Percentiles rank a stretch among this genome's conserved stretches.
phyloP scores from a whole-genome alignment of 2,888 invertebrate genomes.

The Trachelus iudaicus region DNA sequence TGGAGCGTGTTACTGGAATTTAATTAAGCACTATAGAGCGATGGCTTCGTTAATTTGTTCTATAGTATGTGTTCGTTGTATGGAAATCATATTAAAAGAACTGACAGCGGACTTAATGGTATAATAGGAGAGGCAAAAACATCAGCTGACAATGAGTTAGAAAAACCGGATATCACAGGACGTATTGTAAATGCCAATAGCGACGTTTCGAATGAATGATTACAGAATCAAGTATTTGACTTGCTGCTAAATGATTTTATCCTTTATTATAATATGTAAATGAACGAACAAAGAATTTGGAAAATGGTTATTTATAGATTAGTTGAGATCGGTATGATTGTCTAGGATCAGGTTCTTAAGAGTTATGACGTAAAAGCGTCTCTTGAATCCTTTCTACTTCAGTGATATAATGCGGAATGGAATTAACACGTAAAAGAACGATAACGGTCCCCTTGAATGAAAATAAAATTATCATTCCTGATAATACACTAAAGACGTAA shows the following conservation, averaged over 20 bases:
- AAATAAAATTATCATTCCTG: not conserved
- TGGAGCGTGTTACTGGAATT: not conserved
- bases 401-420: not conserved
- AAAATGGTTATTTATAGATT: not conserved
- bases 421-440: not conserved
- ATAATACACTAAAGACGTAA: not conserved
- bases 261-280: not conserved
- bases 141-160: not conserved
- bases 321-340: not conserved
- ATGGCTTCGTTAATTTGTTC: not conserved
- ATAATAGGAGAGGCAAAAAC: not conserved
- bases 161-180: not conserved
- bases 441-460: not conserved
- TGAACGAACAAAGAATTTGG: not conserved
- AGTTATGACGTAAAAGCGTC: not conserved
- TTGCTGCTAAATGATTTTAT: not conserved
- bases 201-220: not conserved
- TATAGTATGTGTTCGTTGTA: not conserved
- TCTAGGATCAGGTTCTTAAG: not conserved
- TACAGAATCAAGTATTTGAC: not conserved
- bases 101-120: not conserved
- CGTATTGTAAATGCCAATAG: not conserved
- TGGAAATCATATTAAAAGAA: not conserved
- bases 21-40: not conserved
- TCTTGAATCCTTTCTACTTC: not conserved